Conservation (phyloP, 2,888 invertebrate species). For the Cheilosia urbana region DNA sequence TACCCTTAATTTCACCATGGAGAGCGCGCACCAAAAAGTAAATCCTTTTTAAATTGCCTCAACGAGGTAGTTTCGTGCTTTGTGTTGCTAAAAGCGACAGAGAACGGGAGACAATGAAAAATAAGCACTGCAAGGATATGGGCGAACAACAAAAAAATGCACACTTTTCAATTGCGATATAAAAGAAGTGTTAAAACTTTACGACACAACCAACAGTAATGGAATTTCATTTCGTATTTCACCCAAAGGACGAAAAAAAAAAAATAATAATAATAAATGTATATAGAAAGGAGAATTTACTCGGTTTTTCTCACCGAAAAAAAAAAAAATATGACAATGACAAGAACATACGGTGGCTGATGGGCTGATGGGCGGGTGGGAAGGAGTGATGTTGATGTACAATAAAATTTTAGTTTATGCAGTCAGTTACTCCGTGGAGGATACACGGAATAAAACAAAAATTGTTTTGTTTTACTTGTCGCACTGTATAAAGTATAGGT, state of each 20-base stretch:
- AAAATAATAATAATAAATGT: too few species aligned
- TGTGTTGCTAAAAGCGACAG: conserved; percentile 24
- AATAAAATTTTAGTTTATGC: conserved; percentile 73
- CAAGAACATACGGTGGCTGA: conserved; percentile 39
- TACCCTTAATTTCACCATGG: conserved; percentile 70
- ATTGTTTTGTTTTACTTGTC: conserved; percentile 64
- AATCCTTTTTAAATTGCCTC: conserved; percentile 75
- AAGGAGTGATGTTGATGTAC: conserved; percentile 30
- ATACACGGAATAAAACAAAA: conserved; percentile 46
- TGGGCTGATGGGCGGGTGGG: background rate
- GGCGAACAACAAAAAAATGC: conserved; percentile 28
- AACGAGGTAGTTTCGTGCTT: conserved; percentile 67
- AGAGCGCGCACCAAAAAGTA: conserved; percentile 65
- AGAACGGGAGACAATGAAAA: conserved; percentile 54
- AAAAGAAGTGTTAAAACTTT: conserved; percentile 75
- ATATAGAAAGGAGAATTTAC: background rate
- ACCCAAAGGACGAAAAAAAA: conserved; percentile 66
- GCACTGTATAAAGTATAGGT: background rate
- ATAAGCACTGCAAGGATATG: conserved; percentile 25
- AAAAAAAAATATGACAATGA: conserved; percentile 60
- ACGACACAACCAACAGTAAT: conserved; percentile 75
- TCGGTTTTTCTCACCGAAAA: too few species aligned
- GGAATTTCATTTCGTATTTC: conserved; percentile 70
- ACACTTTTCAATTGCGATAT: conserved; percentile 73
- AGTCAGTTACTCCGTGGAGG: conserved; percentile 70